Percentiles rank a stretch among this genome's conserved stretches.
These are phyloP conservation scores for Anaspis maculata DNA, from an alignment of 2,888 invertebrate genomes.

Conservation along the genomic window DNA sequence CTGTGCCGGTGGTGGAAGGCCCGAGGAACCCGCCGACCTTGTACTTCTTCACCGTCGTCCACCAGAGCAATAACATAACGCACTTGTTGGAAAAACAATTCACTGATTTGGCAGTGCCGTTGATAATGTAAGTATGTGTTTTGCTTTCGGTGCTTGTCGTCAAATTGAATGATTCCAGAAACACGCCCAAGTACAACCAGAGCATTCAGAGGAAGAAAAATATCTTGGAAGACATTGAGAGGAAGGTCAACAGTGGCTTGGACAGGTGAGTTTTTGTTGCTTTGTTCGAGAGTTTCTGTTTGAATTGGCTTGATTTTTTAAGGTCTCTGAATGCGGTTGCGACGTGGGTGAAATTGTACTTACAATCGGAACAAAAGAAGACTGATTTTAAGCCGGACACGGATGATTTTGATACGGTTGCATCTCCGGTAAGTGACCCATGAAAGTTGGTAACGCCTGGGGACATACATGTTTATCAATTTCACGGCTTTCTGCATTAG, in stretches of 20 bases:
- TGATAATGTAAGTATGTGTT: conserved; percentile 74
- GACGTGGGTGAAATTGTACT: conserved; percentile 83
- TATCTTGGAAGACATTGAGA: conserved; percentile 81
- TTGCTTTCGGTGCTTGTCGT: conserved; percentile 1
- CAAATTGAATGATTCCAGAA: conserved; percentile 47
- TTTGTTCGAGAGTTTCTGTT: not conserved
- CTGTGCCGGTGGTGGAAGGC: conserved; percentile 82
- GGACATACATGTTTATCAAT: not conserved
- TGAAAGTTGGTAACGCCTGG: not conserved
- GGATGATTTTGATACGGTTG: conserved; percentile 71
- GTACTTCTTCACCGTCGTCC: conserved; percentile 88
- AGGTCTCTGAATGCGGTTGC: conserved; percentile 78
- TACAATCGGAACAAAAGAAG: conserved; percentile 91
- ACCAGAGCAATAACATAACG: conserved; percentile 88
- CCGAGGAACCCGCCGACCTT: conserved; percentile 71
- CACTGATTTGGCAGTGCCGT: conserved; percentile 78
- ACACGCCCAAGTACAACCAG: conserved; percentile 80
- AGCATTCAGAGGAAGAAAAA: conserved; percentile 80
- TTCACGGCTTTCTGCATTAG: too few species aligned
- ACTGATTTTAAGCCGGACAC: conserved; percentile 87
- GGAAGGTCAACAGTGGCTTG: conserved; percentile 81
- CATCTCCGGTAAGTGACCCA: conserved; percentile 63
- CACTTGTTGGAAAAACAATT: conserved; percentile 90
- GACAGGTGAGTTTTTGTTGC: conserved; percentile 45
- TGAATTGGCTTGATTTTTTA: too few species aligned